Evolutionary conservation across 2,888 invertebrate species (phyloP).

Genomic region (Capitulum mitella): DNA sequence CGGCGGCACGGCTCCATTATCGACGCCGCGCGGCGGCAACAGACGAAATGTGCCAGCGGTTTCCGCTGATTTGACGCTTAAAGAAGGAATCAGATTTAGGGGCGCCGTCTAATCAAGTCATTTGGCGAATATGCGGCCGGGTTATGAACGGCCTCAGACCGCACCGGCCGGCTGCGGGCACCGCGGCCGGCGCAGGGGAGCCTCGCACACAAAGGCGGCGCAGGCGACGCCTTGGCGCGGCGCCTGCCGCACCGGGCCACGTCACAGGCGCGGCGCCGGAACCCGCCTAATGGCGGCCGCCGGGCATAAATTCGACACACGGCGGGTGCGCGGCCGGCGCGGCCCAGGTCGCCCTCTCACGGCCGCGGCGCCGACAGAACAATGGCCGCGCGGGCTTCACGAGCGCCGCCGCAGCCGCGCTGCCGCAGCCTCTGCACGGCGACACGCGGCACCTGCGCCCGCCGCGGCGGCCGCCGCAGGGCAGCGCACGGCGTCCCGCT

Average conservation of each 20-base stretch:
- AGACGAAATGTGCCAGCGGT: not conserved
- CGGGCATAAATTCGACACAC: not conserved
- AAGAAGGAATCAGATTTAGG: conserved; percentile 3
- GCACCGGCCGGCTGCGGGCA: no score
- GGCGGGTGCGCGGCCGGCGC: no score
- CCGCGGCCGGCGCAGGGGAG: no score
- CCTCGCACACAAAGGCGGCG: not conserved
- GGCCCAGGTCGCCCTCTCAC: not conserved
- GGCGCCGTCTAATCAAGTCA: conserved; percentile 12
- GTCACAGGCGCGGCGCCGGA: not conserved
- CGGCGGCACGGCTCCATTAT: not conserved
- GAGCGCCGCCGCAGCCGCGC: not conserved
- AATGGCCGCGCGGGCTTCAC: not conserved
- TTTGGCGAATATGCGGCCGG: not conserved
- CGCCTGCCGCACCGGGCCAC: not conserved
- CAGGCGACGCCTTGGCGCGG: no score
- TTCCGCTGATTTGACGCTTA: conserved; percentile 7
- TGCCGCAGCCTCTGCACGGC: not conserved
- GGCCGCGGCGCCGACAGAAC: not conserved
- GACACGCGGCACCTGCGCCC: no score
- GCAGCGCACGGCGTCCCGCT: no score
- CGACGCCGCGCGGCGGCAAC: not conserved
- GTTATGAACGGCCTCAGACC: no score
- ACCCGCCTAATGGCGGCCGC: not conserved
- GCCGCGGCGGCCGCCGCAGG: no score